Conservation (phyloP, 2,888 invertebrate species). For the Lasioglossum marginatum region DNA sequence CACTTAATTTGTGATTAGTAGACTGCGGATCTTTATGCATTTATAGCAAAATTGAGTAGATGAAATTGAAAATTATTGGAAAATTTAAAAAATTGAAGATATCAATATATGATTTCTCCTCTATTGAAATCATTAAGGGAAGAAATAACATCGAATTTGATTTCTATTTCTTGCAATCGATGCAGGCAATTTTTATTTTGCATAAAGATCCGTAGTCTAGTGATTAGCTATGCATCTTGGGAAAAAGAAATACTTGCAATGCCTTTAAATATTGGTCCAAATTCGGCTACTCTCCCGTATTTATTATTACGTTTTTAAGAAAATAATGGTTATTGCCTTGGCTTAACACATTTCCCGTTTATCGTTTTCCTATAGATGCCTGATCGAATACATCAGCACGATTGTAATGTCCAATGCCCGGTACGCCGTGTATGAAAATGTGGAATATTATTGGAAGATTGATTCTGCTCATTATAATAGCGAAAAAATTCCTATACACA, state of each 20-base stretch:
- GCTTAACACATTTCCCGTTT: background rate
- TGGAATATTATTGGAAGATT: slow-evolving; percentile 3
- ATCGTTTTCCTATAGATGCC: background rate
- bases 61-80: too few relatives aligned
- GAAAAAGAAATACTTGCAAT: background rate
- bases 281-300: background rate
- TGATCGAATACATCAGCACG: background rate
- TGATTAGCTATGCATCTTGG: background rate
- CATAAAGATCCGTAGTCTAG: too few relatives aligned
- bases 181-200: too few relatives aligned
- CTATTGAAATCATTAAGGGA: too few relatives aligned
- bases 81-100: too few relatives aligned
- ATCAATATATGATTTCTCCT: too few relatives aligned
- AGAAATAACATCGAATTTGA: too few relatives aligned
- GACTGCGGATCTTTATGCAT: too few relatives aligned
- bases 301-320: background rate
- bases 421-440: background rate
- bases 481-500: background rate
- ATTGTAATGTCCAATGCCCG: background rate
- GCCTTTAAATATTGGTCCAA: background rate
- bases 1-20: too few relatives aligned
- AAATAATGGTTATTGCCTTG: background rate
- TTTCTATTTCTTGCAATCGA: too few relatives aligned
- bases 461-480: background rate
- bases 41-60: too few relatives aligned